phyloP scores from a whole-genome alignment of 2,797 vertebrate genomes.

The Sebastes trivittatus region DNA sequence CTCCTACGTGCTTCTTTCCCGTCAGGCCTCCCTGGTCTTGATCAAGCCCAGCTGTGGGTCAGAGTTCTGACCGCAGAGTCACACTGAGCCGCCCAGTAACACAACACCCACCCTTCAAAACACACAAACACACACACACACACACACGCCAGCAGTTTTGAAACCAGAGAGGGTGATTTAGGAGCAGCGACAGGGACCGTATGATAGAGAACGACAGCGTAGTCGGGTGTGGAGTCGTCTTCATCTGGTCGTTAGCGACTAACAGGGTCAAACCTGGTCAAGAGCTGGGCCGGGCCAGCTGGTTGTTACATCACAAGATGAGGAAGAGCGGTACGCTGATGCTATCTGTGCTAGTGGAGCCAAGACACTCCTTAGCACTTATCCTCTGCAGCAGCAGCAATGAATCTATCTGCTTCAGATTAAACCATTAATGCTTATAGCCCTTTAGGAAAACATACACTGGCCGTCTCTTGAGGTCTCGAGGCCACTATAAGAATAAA shows the following conservation, averaged over 20 bases:
- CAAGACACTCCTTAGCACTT: not conserved
- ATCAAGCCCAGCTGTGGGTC: slow-evolving; percentile 69
- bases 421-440: not conserved
- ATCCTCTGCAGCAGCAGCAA: not conserved
- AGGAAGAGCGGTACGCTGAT: not conserved
- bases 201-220: not conserved
- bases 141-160: slow-evolving; percentile 21
- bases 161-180: slow-evolving; percentile 38
- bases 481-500: not conserved
- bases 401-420: not conserved
- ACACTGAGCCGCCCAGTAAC: slow-evolving; percentile 44
- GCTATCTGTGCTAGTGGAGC: not conserved
- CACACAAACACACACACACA: not conserved
- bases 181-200: not conserved
- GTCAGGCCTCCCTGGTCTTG: slow-evolving; percentile 22
- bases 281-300: not conserved
- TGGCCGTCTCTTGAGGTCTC: not conserved
- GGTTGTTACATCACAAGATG: not conserved
- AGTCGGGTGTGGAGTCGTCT: slow-evolving; percentile 7
- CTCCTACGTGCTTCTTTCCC: slow-evolving; percentile 14
- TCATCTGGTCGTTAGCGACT: slow-evolving; percentile 15
- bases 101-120: slow-evolving; percentile 32
- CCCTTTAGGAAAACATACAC: not conserved
- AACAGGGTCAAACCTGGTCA: not conserved
- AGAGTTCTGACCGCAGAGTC: slow-evolving; percentile 52